Conservation (phyloP, 2,113 vertebrate species). For the Elachura formosa region DNA sequence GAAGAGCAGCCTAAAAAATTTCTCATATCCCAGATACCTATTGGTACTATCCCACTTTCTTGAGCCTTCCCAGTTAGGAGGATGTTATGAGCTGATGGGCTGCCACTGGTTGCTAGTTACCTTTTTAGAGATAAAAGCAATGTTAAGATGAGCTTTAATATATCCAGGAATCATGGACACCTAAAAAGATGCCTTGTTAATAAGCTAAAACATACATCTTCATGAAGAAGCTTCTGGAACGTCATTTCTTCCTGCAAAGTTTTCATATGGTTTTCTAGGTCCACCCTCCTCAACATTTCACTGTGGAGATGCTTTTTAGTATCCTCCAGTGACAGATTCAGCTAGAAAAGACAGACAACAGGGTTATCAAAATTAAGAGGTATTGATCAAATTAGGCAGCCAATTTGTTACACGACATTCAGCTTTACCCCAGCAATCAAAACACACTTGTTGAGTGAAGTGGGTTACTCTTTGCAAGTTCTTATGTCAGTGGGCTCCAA, state of each 20-base stretch:
- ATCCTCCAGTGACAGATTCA: constrained; percentile 56
- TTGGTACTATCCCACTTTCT: not conserved
- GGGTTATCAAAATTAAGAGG: not conserved
- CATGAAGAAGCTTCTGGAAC: constrained; percentile 75
- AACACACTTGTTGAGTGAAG: not conserved
- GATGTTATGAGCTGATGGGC: not conserved
- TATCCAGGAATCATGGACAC: not conserved
- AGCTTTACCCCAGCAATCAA: not conserved
- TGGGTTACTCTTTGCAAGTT: not conserved
- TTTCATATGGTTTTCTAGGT: constrained; percentile 78
- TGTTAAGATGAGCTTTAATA: constrained; percentile 3
- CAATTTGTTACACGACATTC: not conserved
- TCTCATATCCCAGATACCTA: not conserved
- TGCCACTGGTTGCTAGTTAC: not conserved
- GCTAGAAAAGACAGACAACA: not conserved
- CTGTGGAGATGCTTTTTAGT: constrained; percentile 73
- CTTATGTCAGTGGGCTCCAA: not conserved
- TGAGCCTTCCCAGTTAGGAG: not conserved
- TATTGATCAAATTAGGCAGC: not conserved
- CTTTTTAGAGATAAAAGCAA: not conserved
- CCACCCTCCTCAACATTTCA: constrained; percentile 76
- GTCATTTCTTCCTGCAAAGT: constrained; percentile 77
- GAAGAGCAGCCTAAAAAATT: not conserved
- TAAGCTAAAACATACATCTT: constrained; percentile 71
- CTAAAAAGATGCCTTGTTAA: not conserved